These are phyloP conservation scores for Sialis fuliginosa DNA, from an alignment of 2,888 invertebrate genomes.

Conservation along the genomic window DNA sequence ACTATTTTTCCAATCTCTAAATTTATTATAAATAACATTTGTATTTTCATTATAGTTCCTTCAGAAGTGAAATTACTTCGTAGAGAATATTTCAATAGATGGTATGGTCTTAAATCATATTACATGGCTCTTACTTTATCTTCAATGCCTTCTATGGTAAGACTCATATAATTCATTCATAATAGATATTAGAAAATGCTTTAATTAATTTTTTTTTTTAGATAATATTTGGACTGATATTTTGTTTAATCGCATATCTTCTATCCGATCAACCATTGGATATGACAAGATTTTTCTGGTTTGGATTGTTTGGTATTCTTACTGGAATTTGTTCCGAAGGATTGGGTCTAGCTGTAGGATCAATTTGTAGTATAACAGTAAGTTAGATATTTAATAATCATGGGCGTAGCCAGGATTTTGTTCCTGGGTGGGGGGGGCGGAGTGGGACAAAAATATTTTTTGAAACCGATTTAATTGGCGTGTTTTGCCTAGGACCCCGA, in stretches of 20 bases:
- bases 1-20: no score
- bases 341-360: constrained; percentile 50
- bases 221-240: constrained; percentile 29
- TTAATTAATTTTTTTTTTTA: constrained; percentile 17
- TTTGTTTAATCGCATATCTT: constrained; percentile 31
- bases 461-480: no score
- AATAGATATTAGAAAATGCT: neutral
- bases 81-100: constrained; percentile 46
- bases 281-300: constrained; percentile 37
- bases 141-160: constrained; percentile 37
- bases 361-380: constrained; percentile 37
- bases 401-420: no score
- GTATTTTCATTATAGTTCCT: constrained; percentile 31
- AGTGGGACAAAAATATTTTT: no score
- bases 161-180: constrained; percentile 11
- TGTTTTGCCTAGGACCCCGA: no score
- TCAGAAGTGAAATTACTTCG: constrained; percentile 36
- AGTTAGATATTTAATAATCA: no score
- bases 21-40: neutral
- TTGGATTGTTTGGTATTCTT: constrained; percentile 35
- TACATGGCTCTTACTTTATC: constrained; percentile 36
- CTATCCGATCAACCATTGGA: constrained; percentile 53
- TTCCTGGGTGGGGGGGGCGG: no score
- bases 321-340: constrained; percentile 54
- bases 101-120: constrained; percentile 46